Base-by-base conservation (phyloP, 2,888 invertebrate species). In the Chironomus tentans region DNA sequence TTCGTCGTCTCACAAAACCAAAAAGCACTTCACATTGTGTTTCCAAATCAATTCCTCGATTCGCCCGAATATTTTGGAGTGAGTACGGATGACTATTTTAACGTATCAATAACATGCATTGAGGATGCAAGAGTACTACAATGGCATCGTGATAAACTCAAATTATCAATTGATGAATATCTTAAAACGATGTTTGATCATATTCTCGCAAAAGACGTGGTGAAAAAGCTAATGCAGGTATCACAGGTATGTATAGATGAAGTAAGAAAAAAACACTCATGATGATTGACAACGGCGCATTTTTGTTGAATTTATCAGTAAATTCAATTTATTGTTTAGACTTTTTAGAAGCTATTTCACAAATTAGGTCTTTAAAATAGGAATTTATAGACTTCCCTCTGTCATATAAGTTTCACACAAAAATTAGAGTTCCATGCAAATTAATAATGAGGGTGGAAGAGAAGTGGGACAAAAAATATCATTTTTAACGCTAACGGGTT, bases 41-140 rank as follows among this genome's bases (percentile, higher is more conserved):
- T 92, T 85, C 91, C 91, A 77, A 92, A 92, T 85, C 93, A 94
- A 85, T 94, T 94, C 86, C 88, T 94, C 79, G 94, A 94, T 85
- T 93, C 93, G 78, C 93, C 94, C 72, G 94, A 94, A 85, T 94
- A 93, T 92, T 94, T 94, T 84, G 93, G 93, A 78, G 93, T 93
- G 69, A 92, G 92, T 76, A 92, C 93, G 46, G 92, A 93, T 82
- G 93, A 93, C 82, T 92, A 87, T 82, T 94, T 93, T 84, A 93
- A 94, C 88, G 93, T 92, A 84, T 92, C 93, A 77, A 92, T 93
- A 83, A 92, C 92, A 85, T 92, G 93, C 78, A 91, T 94, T 89
- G 93, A 93, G 82, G 93, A 93, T 82, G 92, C 92, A 0, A 87
- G 92, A 73, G 90, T 94, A 79, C 85, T 94, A 79, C 89, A 93